These are phyloP conservation scores for Halcyon chelicuti DNA, from an alignment of 2,797 vertebrate genomes.

Conservation along the genomic window DNA sequence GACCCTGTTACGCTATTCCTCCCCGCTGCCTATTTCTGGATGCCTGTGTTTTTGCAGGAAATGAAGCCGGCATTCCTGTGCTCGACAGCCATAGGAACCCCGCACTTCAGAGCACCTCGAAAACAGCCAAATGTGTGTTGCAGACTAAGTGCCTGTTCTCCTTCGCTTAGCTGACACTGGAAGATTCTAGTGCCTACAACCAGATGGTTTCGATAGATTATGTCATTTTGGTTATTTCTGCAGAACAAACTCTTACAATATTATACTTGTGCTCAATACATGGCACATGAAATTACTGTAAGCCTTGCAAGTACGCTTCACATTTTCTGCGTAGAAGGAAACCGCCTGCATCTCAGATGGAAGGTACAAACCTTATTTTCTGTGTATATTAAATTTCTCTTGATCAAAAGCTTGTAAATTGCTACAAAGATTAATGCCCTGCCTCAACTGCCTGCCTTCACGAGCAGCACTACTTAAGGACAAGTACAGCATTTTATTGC, in stretches of 20 bases:
- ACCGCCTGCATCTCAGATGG: background rate
- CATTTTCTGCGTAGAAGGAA: background rate
- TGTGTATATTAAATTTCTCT: background rate
- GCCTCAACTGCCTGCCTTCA: background rate
- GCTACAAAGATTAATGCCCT: background rate
- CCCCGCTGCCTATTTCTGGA: background rate
- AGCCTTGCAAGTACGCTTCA: background rate
- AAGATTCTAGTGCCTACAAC: conserved; percentile 5
- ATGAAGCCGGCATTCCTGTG: background rate
- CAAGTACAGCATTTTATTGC: background rate
- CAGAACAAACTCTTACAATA: background rate
- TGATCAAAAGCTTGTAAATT: background rate
- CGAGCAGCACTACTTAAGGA: background rate
- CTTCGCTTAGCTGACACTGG: background rate
- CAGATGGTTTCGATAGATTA: conserved; percentile 40
- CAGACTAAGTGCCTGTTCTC: background rate
- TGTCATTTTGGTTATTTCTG: background rate
- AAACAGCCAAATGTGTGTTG: background rate
- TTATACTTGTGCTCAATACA: background rate
- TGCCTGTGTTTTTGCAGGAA: background rate
- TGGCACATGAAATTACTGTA: background rate
- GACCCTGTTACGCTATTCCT: background rate
- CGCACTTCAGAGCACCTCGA: background rate
- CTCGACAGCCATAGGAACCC: background rate
- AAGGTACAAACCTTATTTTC: background rate